Percentiles rank a stretch among this genome's conserved stretches.
Evolutionary conservation across 2,888 invertebrate genomes (phyloP).

Genomic region (Pristionchus entomophagus): DNA sequence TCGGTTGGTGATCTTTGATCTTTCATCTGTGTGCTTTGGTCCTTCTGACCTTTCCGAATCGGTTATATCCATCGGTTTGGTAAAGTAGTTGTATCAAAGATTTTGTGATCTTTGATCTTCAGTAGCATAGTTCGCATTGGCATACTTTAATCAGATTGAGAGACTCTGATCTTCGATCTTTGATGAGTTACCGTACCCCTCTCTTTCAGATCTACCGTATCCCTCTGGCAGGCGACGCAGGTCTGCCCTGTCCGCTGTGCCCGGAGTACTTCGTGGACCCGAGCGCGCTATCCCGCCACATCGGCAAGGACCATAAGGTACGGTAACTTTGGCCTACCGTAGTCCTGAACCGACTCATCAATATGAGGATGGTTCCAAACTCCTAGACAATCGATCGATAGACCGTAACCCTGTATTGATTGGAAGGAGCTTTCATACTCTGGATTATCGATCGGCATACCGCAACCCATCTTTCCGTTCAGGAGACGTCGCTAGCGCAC

Average conservation of each 20-base stretch:
- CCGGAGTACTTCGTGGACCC: conserved; percentile 6
- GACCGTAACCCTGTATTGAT: too few relatives aligned
- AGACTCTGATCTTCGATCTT: background rate
- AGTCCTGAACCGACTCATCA: background rate
- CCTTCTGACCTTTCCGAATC: background rate
- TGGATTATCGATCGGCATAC: background rate
- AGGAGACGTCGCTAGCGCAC: background rate
- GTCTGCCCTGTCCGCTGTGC: conserved; percentile 15
- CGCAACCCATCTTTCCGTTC: background rate
- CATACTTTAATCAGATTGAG: too few relatives aligned
- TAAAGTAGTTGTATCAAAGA: too few relatives aligned
- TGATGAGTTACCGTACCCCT: background rate
- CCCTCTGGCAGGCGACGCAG: background rate
- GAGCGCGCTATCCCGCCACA: background rate
- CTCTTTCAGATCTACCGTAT: conserved; percentile 26
- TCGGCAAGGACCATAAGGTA: conserved; percentile 31
- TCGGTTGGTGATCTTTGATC: conserved; percentile 1
- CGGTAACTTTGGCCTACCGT: background rate
- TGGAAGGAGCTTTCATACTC: background rate
- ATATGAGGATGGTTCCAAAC: background rate
- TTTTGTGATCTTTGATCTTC: too few relatives aligned
- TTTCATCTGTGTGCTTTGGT: background rate
- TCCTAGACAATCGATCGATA: background rate
- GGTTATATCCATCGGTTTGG: too few relatives aligned
- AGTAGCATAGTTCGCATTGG: too few relatives aligned